A percentile compares a stretch with the other conserved stretches of the same genome.
Evolutionary conservation across 2,797 vertebrate species (phyloP).

Genomic region (Malurus splendens): DNA sequence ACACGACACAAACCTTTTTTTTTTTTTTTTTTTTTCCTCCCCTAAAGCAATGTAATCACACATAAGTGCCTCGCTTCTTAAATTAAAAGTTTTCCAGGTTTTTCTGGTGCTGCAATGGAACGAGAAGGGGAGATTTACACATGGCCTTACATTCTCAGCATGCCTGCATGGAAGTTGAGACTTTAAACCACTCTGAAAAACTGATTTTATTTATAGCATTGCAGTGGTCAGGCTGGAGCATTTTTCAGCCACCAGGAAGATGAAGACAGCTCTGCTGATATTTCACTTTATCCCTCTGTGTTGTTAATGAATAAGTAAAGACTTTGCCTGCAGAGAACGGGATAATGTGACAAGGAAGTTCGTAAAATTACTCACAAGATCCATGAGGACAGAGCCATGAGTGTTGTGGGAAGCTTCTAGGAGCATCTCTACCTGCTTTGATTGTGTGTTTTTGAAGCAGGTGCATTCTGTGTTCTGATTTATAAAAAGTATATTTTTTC

Average conservation of each 20-base stretch:
- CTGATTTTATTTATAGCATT: not conserved
- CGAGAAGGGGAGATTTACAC: not conserved
- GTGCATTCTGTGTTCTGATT: not conserved
- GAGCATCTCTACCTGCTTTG: not conserved
- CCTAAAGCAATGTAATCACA: not conserved
- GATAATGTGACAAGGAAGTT: not conserved
- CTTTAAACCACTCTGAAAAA: not conserved
- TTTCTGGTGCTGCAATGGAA: not conserved
- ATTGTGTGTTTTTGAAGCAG: not conserved
- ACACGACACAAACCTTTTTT: not conserved
- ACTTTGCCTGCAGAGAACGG: not conserved
- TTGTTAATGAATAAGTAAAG: not conserved
- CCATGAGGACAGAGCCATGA: rapidly evolving
- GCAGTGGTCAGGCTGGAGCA: not conserved
- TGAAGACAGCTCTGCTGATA: not conserved
- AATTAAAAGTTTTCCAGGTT: not conserved
- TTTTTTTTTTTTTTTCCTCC: not conserved
- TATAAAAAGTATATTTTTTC: not conserved
- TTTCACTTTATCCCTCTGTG: not conserved
- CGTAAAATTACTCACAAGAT: not conserved
- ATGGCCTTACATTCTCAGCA: not conserved
- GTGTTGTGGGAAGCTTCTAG: not conserved
- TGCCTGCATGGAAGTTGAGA: not conserved
- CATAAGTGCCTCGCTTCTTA: not conserved
- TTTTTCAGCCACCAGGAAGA: not conserved